Base-by-base conservation (phyloP, 2,797 vertebrate genomes). In the Sebastes baramenuke region DNA sequence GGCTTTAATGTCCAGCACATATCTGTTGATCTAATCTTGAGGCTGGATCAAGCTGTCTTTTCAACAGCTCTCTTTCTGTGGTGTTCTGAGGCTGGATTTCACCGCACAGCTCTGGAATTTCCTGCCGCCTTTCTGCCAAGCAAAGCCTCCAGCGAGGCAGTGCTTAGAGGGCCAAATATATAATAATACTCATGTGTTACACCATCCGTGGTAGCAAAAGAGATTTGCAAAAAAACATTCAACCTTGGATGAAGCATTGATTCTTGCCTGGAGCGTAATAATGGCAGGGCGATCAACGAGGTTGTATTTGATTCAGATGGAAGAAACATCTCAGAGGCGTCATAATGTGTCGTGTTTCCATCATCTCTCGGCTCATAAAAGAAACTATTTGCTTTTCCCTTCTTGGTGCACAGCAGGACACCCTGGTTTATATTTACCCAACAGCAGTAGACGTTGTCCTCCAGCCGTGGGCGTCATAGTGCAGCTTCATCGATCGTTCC, bases 61-160 rank as follows among this genome's bases (percentile, higher is more conserved):
- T 72, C 52, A 67, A 22, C 54, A 55, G 74, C 16, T 82, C 14
- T 76, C 32, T 80, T 22, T 54, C 67, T 88, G 55, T 13, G 24
- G 32, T 46, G 62, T 79, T 72, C 74, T 32, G 46, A 42, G 24
- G 55, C 65, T 78, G 81, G 62, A 72, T 82, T 83, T 83, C 49
- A 66, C 0, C 5, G 11, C 75, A 76, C 34, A 12, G 72, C 77
- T 38, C 62, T 74, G 79, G 87, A 85, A 90, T 91, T 89, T 93
- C 88, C 84, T 88, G 77, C 61, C 4, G 52, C 6, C 14, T 59
- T 49, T 75, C 64, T 78, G 86, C 84, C 82, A 86, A 88, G 72
- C 16, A 81, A 83, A 86, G 60, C 66, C 56, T 67, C 20, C 4
- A 71, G 60, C 52, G 64, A 81, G 62, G 22, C 67, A 30, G 42